Base-by-base conservation (phyloP, 2,888 invertebrate species). In the Unio pictorum region DNA sequence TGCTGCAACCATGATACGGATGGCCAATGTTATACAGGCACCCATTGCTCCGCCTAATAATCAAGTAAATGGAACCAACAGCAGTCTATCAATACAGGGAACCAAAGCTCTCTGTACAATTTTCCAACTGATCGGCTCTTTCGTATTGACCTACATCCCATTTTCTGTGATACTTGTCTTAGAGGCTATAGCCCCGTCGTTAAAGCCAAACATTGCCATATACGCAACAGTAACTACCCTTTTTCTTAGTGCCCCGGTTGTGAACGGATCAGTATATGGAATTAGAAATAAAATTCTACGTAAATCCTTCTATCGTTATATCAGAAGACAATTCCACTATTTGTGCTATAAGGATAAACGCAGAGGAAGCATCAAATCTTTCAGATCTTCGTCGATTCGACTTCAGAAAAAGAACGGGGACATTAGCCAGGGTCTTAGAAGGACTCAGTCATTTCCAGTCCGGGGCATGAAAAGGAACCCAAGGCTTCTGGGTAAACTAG, bases 81-180 rank as follows among this genome's bases (percentile, higher is more conserved):
- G 3, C 15, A 74, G 55, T 66, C 57, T 76, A 11, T 82, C 84
- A 11, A 76, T 86, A 11, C 78, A 84, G 57, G 86, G 86, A 3
- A 84, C 85, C 11, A 84, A 85, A 66, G 86, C 86, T 61, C 85
- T 87, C 83, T 80, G 82, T 30, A 87, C 86, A 23, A 87, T 87
- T 55, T 76, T 87, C 55, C 86, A 87, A 69, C 75, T 86, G 28
- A 80, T 86, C 20, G 86, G 86, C 8, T 80, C 86, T n/a, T 84
- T 84, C 72, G 81, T 83, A 4, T 63, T 85, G 26, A 84, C 84
- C 20, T 87, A 87, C 72, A 76, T 87, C 62, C 86, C 86, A 17
- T 81, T 82, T 66, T 81, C 84, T 55, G 75, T 85, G 64, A 80
- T 84, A 61, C 74, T 85, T 55, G 64, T 81, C 2, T 68, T 80